phyloP scores from a whole-genome alignment of 2,888 invertebrate genomes.

The Cerceris rybyensis region DNA sequence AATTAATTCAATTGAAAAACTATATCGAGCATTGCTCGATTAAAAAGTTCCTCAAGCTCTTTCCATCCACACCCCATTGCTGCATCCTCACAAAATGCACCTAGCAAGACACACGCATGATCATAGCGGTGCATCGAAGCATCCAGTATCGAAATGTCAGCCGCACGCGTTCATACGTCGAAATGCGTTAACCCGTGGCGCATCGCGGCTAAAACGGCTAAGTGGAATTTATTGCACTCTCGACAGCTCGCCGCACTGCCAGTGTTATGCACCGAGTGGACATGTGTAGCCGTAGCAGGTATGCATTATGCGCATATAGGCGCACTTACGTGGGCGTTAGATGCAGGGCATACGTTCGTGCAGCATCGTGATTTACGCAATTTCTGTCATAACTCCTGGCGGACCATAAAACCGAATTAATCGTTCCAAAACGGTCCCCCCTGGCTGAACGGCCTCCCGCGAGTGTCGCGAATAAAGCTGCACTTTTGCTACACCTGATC shows the following conservation, averaged over 20 bases:
- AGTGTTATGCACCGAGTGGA: slow-evolving; percentile 42
- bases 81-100: no score
- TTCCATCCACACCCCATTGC: no score
- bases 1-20: no score
- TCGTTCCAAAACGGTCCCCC: slow-evolving; percentile 58
- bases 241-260: slow-evolving; percentile 62
- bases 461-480: slow-evolving; percentile 48
- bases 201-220: slow-evolving; percentile 60
- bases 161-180: slow-evolving; percentile 39
- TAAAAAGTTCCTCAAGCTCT: no score
- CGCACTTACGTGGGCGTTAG: slow-evolving; percentile 42
- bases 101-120: background rate
- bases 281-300: slow-evolving; percentile 22
- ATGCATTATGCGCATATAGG: slow-evolving; percentile 33
- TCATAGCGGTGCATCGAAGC: background rate
- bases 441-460: slow-evolving; percentile 43
- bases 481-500: background rate
- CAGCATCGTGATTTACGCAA: slow-evolving; percentile 62
- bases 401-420: slow-evolving; percentile 71
- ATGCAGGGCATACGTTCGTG: slow-evolving; percentile 35
- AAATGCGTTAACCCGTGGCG: slow-evolving; percentile 31
- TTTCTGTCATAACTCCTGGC: slow-evolving; percentile 60
- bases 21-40: no score
- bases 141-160: background rate
- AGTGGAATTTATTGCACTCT: slow-evolving; percentile 70